Evolutionary conservation across 2,797 vertebrate species (phyloP), one percentile per base, ranked within the genome.

Genomic region (Pagetopsis macropterus): DNA sequence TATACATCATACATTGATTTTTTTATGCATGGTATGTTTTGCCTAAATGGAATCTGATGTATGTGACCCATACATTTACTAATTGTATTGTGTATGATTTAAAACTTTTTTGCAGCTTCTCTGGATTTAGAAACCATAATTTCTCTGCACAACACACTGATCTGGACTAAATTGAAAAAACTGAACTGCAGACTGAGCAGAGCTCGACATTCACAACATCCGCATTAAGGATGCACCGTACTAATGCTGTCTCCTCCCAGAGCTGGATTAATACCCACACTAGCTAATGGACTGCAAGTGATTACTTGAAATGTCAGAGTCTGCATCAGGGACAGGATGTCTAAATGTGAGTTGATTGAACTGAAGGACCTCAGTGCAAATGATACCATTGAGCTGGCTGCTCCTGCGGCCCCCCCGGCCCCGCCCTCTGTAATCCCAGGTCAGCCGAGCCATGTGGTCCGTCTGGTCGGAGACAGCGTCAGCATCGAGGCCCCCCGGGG

Each of bases 321-420:
- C 57, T 65, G 65, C n/a, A 48, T 75, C 46, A 1, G 69, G 17
- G 51, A 45, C 76, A 93, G 75, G 70, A 96, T 96, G 96, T 87
- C 93, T 56, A 94, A 93, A 76, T 95, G 94, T 81, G 97, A 99
- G 91, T 92, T 98, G 83, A 98, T 99, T 46, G 97, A 99, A 86
- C 93, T 99, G 72, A 92, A 95, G 85, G 95, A 95, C 84, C 93
- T 97, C 74, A 92, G 93, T n/a, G 81, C 93, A 0, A 91, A 87
- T 54, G 93, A 95, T 70, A 87, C 94, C 50, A 94, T 96, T 2
- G 95, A 96, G 76, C 86, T 96, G 77, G 91, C 94, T 0, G 84
- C 92, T 65, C 89, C 84, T 16, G 78, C 54, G 1, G 70, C 74
- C 33, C 73, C 61, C 1, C 62, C 51, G 1, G 64, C 75, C 15